Evolutionary conservation across 2,113 vertebrate species (phyloP).

Genomic region (Nibea coibor): DNA sequence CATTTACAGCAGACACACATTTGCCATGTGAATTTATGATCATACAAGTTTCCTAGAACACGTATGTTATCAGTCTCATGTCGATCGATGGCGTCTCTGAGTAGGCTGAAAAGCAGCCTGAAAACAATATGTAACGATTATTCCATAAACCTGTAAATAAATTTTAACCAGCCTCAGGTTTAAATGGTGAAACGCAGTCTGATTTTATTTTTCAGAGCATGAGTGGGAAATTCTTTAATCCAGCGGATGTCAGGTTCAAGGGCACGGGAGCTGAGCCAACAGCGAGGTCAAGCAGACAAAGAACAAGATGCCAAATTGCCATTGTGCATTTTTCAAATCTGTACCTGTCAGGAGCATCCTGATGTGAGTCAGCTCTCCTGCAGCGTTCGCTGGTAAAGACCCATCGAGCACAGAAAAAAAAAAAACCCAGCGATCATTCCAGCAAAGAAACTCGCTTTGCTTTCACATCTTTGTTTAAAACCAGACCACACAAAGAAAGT

Average conservation of each 20-base stretch:
- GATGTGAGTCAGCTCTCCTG: conserved; percentile 24
- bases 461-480: not conserved
- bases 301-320: not conserved
- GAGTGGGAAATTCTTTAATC: not conserved
- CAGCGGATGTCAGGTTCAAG: not conserved
- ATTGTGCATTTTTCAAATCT: conserved; percentile 25
- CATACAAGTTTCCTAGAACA: not conserved
- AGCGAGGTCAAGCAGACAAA: conserved; percentile 7
- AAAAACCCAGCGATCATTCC: not conserved
- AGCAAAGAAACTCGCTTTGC: not conserved
- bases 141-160: not conserved
- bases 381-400: not conserved
- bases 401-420: not conserved
- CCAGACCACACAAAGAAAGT: not conserved
- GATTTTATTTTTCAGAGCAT: not conserved
- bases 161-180: not conserved
- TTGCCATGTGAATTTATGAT: not conserved
- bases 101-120: not conserved
- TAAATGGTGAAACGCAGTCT: not conserved
- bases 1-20: not conserved
- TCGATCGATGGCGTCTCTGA: no score
- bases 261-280: not conserved
- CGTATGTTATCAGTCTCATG: not conserved
- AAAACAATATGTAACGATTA: not conserved
- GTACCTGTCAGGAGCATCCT: conserved; percentile 23